A percentile compares a stretch with the other conserved stretches of the same genome.
These are phyloP conservation scores for Alsophila aescularia DNA, from an alignment of 2,888 invertebrate species.

Conservation along the genomic window DNA sequence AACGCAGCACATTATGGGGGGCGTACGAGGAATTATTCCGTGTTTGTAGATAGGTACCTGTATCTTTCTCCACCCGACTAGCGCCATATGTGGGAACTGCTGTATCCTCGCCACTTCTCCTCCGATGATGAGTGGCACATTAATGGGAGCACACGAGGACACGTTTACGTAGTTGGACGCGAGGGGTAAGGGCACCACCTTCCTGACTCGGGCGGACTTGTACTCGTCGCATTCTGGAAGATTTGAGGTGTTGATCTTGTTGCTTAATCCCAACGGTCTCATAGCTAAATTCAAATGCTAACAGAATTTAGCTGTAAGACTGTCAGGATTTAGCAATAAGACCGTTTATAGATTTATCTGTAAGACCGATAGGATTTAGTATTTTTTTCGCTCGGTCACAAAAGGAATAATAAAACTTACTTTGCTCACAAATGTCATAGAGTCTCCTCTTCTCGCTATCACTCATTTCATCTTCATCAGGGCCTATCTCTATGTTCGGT, in stretches of 20 bases:
- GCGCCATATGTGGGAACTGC: conserved; percentile 86
- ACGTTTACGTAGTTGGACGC: conserved; percentile 76
- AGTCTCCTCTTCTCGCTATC: conserved; percentile 59
- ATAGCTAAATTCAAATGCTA: no score
- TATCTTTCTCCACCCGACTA: conserved; percentile 66
- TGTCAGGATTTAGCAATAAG: no score
- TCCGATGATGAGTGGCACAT: conserved; percentile 83
- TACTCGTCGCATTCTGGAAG: conserved; percentile 85
- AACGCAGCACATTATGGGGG: no score
- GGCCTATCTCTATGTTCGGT: conserved; percentile 59
- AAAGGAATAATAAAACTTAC: conserved; percentile 51
- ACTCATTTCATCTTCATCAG: conserved; percentile 68
- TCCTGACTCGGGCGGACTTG: conserved; percentile 70
- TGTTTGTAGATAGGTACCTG: conserved; percentile 59
- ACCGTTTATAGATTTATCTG: no score
- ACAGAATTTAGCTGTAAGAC: no score
- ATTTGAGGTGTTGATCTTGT: no score
- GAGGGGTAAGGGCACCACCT: conserved; percentile 81
- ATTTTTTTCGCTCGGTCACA: no score
- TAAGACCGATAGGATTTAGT: no score
- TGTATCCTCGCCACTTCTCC: conserved; percentile 79
- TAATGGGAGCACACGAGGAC: conserved; percentile 76
- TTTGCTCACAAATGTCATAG: conserved; percentile 62
- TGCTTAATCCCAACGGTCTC: no score
- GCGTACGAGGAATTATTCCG: no score